These are phyloP conservation scores for Galeruca laticollis DNA, from an alignment of 2,888 invertebrate species.

Conservation along the genomic window DNA sequence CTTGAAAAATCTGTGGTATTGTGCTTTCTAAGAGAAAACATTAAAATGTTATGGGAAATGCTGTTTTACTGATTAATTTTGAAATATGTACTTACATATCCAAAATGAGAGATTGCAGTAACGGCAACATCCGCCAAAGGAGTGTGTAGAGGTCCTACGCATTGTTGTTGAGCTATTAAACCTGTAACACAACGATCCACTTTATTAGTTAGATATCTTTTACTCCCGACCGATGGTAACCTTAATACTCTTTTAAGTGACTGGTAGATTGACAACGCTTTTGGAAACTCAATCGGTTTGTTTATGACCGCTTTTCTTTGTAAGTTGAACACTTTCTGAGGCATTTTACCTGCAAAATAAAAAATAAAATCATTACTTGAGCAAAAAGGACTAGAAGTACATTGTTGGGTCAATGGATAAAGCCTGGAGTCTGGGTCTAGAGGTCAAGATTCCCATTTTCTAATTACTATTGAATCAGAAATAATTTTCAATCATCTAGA, in stretches of 20 bases:
- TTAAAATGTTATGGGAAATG: no score
- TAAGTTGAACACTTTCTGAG: slow-evolving; percentile 75
- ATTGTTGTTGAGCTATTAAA: slow-evolving; percentile 96
- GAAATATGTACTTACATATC: slow-evolving; percentile 69
- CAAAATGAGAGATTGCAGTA: slow-evolving; percentile 87
- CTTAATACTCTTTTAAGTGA: slow-evolving; percentile 85
- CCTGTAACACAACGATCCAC: slow-evolving; percentile 96
- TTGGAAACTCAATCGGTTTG: slow-evolving; percentile 59
- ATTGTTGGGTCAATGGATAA: no score
- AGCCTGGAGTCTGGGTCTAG: no score
- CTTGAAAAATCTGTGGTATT: no score
- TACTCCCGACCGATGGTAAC: slow-evolving; percentile 93
- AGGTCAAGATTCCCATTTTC: no score
- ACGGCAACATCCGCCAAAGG: slow-evolving; percentile 96
- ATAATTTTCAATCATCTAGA: no score
- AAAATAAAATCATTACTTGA: background rate
- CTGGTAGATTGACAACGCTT: slow-evolving; percentile 71
- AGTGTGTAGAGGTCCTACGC: slow-evolving; percentile 96
- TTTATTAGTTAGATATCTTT: slow-evolving; percentile 90
- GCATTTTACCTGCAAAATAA: slow-evolving; percentile 85
- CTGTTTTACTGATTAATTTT: no score
- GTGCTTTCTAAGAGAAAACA: no score
- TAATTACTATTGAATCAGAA: no score
- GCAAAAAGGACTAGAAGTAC: no score
- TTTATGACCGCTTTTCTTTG: slow-evolving; percentile 57